Evolutionary conservation across 2,113 vertebrate species (phyloP), one percentile per base, ranked within the genome.

Genomic region (Caloenas nicobarica): DNA sequence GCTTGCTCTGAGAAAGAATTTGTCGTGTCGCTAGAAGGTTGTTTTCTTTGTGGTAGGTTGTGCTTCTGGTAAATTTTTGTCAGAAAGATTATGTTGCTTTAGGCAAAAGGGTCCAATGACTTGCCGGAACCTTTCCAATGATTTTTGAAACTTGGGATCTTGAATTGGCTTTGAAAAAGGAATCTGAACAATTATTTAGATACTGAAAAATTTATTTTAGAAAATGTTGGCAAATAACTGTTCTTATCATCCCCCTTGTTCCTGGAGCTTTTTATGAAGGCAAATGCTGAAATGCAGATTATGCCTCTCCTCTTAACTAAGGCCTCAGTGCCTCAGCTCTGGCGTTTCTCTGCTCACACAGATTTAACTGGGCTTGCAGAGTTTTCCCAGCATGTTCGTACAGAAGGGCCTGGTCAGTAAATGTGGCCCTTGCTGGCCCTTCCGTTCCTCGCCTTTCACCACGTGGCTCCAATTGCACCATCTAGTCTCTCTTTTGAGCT

Each of bases 391-490:
- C 2, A 2, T 7, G 10, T 46, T 57, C n/a, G 18, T 51, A 9
- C 22, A 7, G 42, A 38, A 40, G 38, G 34, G n/a, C 24, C 51
- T 25, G 33, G 17, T 23, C 44, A 23, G 54, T 29, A 29, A n/a
- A 5, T 1, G 26, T 3, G 53, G 31, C 60, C 22, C 8, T 25
- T 33, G 51, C 18, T 13, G 21, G 13, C 29, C 12, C 33, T 25
- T 23, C 46, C 14, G 14, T 3, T 34, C 40, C 46, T 34, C 11
- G 8, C 11, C 28, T 38, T 7, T 21, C 19, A 48, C 33, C 18
- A 3, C 51, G 5, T 34, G 4, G 2, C 34, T 28, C 26, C 16
- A 17, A 6, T 64, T 2, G 12, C 34, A 1, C 42, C 21, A 0
- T 28, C 70, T 25, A 12, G 42, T 21, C 18, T 17, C 10, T 62